Conservation (phyloP, 2,113 vertebrate genomes). For the Lophotis ruficrista region DNA sequence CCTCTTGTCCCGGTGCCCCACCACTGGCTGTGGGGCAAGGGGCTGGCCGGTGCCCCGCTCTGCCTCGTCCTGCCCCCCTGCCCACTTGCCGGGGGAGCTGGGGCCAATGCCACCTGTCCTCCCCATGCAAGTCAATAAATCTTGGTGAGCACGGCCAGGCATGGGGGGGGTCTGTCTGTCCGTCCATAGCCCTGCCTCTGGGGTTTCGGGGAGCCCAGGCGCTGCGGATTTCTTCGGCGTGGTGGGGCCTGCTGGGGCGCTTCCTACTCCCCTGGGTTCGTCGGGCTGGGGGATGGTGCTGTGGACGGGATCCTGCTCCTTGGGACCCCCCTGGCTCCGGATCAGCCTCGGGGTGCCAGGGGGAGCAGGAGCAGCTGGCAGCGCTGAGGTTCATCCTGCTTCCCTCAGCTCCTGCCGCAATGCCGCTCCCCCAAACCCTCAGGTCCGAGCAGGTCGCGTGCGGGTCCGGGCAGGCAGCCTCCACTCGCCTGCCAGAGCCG, state of each 20-base stretch:
- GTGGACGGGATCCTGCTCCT: not conserved
- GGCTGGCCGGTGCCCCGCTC: not conserved
- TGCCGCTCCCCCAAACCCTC: not conserved
- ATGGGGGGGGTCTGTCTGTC: rapidly evolving
- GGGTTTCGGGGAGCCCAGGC: not conserved
- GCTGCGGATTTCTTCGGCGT: rapidly evolving
- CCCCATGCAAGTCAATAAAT: constrained; percentile 18
- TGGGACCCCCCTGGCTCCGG: not conserved
- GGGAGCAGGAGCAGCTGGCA: not conserved
- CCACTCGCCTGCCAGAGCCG: not conserved
- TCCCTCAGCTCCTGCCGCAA: rapidly evolving
- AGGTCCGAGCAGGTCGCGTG: not conserved
- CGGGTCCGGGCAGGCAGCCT: not conserved
- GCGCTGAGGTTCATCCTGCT: not conserved
- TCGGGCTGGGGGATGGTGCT: not conserved
- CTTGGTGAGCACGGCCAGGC: not conserved
- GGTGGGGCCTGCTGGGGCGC: not conserved
- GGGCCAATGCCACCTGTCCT: not conserved
- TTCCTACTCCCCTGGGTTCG: not conserved
- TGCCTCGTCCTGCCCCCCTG: not conserved
- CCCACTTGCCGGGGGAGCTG: rapidly evolving
- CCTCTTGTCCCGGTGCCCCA: not conserved
- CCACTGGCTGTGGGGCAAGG: not conserved
- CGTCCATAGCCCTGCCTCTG: rapidly evolving
- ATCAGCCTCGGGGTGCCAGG: rapidly evolving